These are phyloP conservation scores for Cantharis nigra DNA, from an alignment of 2,888 invertebrate genomes.

Conservation along the genomic window DNA sequence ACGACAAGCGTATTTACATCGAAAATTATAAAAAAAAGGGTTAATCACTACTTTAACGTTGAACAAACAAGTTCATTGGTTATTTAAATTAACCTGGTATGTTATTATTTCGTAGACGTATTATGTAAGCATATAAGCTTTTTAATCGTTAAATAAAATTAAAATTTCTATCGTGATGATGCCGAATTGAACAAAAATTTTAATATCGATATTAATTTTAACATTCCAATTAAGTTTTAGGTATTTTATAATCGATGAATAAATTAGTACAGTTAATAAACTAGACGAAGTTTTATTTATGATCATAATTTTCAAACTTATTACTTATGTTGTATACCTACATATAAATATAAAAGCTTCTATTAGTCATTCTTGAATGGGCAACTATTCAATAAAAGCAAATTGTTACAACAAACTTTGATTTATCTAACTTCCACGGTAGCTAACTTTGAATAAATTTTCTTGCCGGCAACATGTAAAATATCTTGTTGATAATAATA, in stretches of 20 bases:
- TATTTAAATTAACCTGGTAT: not conserved
- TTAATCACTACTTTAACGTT: not conserved
- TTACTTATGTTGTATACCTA: constrained; percentile 3
- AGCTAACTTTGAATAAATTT: constrained; percentile 12
- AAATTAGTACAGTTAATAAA: constrained; percentile 2
- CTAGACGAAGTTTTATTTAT: not conserved
- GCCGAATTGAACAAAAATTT: not conserved
- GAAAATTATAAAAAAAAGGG: not conserved
- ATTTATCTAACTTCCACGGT: constrained; percentile 5
- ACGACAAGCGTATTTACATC: not conserved
- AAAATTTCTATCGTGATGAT: not conserved
- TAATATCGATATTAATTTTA: not conserved
- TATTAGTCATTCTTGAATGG: constrained; percentile 7
- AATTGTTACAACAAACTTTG: constrained; percentile 13
- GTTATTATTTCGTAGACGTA: not conserved
- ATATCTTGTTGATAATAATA: not conserved
- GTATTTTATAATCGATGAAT: constrained; percentile 3
- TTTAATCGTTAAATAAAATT: not conserved
- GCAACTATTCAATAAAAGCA: constrained; percentile 8
- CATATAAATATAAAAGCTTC: not conserved
- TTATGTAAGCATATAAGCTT: not conserved
- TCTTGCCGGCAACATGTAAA: not conserved
- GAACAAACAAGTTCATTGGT: not conserved
- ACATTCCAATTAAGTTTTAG: not conserved
- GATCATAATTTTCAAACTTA: constrained; percentile 5